These are phyloP conservation scores for Drosophila melanica DNA, from an alignment of 1,140 invertebrate genomes.

Conservation along the genomic window DNA sequence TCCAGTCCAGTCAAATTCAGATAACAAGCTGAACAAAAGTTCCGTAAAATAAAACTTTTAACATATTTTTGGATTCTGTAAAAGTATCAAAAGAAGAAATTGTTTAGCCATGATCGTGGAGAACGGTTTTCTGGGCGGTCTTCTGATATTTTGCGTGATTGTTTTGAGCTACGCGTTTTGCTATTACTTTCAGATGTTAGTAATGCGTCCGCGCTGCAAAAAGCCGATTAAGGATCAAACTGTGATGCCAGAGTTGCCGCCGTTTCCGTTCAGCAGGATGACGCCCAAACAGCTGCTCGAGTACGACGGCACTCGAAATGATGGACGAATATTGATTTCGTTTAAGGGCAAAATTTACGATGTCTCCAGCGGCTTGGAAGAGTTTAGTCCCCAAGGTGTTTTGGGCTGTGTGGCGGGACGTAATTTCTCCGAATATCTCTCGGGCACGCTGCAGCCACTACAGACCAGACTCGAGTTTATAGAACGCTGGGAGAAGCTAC, in stretches of 20 bases:
- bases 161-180: not conserved
- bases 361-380: slow-evolving; percentile 28
- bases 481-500: slow-evolving; percentile 37
- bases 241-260: slow-evolving; percentile 14
- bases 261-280: slow-evolving; percentile 9
- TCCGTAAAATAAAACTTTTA: too few relatives aligned
- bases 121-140: not conserved
- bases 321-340: slow-evolving; percentile 54
- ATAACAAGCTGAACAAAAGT: too few relatives aligned
- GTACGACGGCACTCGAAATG: slow-evolving; percentile 43
- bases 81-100: too few relatives aligned
- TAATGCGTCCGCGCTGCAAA: not conserved
- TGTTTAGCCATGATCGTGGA: not conserved
- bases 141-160: not conserved
- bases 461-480: slow-evolving; percentile 23
- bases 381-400: slow-evolving; percentile 25
- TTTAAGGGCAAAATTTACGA: slow-evolving; percentile 57
- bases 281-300: slow-evolving; percentile 18
- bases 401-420: slow-evolving; percentile 44
- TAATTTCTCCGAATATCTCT: slow-evolving; percentile 51
- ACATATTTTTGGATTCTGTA: too few relatives aligned
- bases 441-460: not conserved
- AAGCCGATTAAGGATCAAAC: not conserved
- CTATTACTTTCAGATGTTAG: not conserved
- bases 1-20: too few relatives aligned